Evolutionary conservation across 2,797 vertebrate species (phyloP).

Genomic region (Hypotaenidia philippensis): DNA sequence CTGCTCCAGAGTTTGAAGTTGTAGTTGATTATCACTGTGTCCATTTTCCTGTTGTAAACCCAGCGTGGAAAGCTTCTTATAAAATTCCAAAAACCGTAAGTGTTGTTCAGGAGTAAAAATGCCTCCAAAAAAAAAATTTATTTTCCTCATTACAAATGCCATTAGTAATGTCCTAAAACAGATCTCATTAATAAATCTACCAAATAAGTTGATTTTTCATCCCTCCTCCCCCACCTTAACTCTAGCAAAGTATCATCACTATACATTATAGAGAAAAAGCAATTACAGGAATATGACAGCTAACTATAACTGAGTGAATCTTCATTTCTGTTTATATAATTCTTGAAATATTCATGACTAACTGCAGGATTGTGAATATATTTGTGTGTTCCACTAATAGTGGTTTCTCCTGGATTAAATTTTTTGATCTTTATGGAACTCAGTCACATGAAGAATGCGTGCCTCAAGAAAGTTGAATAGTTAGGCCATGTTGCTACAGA

Average conservation of each 20-base stretch:
- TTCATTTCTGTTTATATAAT: not conserved
- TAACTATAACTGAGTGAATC: not conserved
- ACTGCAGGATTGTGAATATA: not conserved
- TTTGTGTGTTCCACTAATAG: not conserved
- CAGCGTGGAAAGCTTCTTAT: constrained; percentile 89
- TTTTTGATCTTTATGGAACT: not conserved
- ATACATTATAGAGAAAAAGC: not conserved
- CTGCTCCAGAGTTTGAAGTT: constrained; percentile 85
- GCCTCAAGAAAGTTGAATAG: not conserved
- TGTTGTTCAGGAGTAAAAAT: constrained; percentile 93
- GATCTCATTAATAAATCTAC: not conserved
- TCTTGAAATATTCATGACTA: not conserved
- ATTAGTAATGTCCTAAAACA: not conserved
- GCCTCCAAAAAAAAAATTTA: constrained; percentile 73
- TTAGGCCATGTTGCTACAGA: not conserved
- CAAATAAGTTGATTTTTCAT: not conserved
- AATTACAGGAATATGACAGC: not conserved
- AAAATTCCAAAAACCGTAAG: constrained; percentile 90
- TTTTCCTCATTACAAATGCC: constrained; percentile 35
- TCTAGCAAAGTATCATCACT: not conserved
- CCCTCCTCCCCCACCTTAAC: not conserved
- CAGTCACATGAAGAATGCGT: not conserved
- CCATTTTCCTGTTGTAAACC: constrained; percentile 91
- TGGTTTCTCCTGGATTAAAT: not conserved
- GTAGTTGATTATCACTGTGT: constrained; percentile 85